phyloP scores from a whole-genome alignment of 1,140 invertebrate species.

The Dinothrombium tinctorium region DNA sequence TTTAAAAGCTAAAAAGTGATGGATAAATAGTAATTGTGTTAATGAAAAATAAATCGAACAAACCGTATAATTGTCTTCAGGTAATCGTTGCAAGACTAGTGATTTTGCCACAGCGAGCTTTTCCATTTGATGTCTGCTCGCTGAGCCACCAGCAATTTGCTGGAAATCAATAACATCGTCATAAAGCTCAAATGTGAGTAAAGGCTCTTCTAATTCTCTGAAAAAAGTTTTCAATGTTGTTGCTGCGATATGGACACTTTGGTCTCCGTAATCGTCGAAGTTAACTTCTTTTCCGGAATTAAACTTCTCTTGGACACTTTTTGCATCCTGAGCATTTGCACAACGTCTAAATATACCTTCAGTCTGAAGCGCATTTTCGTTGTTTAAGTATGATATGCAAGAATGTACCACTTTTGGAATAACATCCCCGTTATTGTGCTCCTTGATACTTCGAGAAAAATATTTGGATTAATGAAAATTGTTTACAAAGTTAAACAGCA shows the following conservation, averaged over 20 bases:
- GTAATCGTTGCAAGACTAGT: slow-evolving; percentile 65
- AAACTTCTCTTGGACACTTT: slow-evolving; percentile 54
- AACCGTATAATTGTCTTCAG: slow-evolving; percentile 67
- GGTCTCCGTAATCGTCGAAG: slow-evolving; percentile 32
- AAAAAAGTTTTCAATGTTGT: slow-evolving; percentile 85
- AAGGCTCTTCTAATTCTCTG: slow-evolving; percentile 69
- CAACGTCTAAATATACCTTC: slow-evolving; percentile 86
- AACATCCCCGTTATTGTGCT: slow-evolving; percentile 45
- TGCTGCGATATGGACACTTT: slow-evolving; percentile 56
- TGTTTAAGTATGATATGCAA: slow-evolving; percentile 25
- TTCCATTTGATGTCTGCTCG: slow-evolving; percentile 33
- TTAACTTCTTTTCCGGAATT: slow-evolving; percentile 36
- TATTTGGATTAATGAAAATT: slow-evolving; percentile 1
- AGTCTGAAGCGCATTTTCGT: slow-evolving; percentile 47
- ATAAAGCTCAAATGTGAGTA: slow-evolving; percentile 80
- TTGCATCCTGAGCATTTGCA: slow-evolving; percentile 53
- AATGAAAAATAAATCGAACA: not conserved
- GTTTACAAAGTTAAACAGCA: not conserved
- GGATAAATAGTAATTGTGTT: not conserved
- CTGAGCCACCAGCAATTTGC: slow-evolving; percentile 6
- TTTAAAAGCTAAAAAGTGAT: slow-evolving; percentile 39
- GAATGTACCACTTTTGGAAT: slow-evolving; percentile 73
- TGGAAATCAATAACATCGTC: slow-evolving; percentile 81
- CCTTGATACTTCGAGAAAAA: slow-evolving; percentile 36
- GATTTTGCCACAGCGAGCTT: slow-evolving; percentile 59